Percentiles rank a stretch among this genome's conserved stretches.
phyloP scores from a whole-genome alignment of 1,140 invertebrate species.

The Nautilus pompilius region DNA sequence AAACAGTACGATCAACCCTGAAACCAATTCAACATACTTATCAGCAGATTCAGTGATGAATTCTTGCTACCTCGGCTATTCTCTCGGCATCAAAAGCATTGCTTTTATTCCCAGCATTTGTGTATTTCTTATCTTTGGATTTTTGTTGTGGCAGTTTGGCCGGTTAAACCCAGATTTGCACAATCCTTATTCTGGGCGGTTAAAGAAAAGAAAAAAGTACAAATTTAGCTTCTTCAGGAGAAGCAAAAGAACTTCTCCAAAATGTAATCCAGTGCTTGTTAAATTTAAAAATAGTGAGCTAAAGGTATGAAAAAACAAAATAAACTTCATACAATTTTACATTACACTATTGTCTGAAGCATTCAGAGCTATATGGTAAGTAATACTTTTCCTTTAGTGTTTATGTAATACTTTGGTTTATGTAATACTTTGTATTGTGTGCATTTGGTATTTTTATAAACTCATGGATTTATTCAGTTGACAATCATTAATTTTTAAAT shows the following conservation, averaged over 20 bases:
- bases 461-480: too few species aligned
- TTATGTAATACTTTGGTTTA: too few species aligned
- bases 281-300: too few species aligned
- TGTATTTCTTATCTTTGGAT: constrained; percentile 56
- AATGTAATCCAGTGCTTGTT: neutral
- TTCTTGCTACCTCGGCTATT: constrained; percentile 57
- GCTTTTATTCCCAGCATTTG: constrained; percentile 57
- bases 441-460: too few species aligned
- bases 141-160: constrained; percentile 57
- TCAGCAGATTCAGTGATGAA: constrained; percentile 59
- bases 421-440: too few species aligned
- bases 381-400: too few species aligned
- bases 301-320: too few species aligned
- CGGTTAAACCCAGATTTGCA: constrained; percentile 53
- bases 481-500: too few species aligned
- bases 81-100: constrained; percentile 54
- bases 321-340: too few species aligned
- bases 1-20: constrained; percentile 48
- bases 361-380: too few species aligned
- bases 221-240: constrained; percentile 16
- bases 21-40: constrained; percentile 50
- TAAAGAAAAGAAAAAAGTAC: constrained; percentile 40
- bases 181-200: constrained; percentile 45
- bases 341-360: too few species aligned
- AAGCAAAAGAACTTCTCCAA: neutral